A percentile compares a stretch with the other conserved stretches of the same genome.
phyloP scores from a whole-genome alignment of 2,797 vertebrate species.

The Alcedo quadribrachys region DNA sequence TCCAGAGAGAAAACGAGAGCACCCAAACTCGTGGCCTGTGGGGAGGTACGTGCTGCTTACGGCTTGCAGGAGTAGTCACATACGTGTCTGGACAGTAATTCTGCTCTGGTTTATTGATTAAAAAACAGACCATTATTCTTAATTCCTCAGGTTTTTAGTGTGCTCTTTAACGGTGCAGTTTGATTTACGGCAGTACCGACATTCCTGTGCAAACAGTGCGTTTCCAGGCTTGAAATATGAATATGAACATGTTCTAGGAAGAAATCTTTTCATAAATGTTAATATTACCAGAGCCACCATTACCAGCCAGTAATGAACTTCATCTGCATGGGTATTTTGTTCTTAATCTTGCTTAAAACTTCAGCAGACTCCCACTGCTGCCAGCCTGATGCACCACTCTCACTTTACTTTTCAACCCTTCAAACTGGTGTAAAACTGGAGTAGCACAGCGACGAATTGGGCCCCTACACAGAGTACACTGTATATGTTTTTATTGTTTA shows the following conservation, averaged over 20 bases:
- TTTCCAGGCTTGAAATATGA: slow-evolving; percentile 43
- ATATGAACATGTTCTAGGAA: slow-evolving; percentile 21
- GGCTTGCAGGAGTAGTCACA: slow-evolving; percentile 45
- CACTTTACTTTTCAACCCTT: not conserved
- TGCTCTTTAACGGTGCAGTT: not conserved
- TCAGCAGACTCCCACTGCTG: not conserved
- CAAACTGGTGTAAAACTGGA: slow-evolving; percentile 12
- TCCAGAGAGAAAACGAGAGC: not conserved
- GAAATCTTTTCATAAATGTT: slow-evolving; percentile 46
- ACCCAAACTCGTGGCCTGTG: not conserved
- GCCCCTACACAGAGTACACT: slow-evolving; percentile 19
- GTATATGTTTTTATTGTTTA: slow-evolving; percentile 54
- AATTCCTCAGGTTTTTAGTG: slow-evolving; percentile 18
- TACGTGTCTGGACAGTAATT: slow-evolving; percentile 32
- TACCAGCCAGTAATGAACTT: slow-evolving; percentile 52
- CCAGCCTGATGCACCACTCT: not conserved
- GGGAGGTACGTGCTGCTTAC: slow-evolving; percentile 50
- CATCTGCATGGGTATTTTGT: slow-evolving; percentile 16
- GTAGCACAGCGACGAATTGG: not conserved
- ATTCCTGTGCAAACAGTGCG: slow-evolving; percentile 25
- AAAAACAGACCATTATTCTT: slow-evolving; percentile 18
- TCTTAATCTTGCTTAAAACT: slow-evolving; percentile 42
- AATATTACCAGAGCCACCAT: slow-evolving; percentile 4
- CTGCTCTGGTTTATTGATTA: slow-evolving; percentile 39
- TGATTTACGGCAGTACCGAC: slow-evolving; percentile 48